phyloP scores from a whole-genome alignment of 2,797 vertebrate species.

The Rousettus madagascariensis region DNA sequence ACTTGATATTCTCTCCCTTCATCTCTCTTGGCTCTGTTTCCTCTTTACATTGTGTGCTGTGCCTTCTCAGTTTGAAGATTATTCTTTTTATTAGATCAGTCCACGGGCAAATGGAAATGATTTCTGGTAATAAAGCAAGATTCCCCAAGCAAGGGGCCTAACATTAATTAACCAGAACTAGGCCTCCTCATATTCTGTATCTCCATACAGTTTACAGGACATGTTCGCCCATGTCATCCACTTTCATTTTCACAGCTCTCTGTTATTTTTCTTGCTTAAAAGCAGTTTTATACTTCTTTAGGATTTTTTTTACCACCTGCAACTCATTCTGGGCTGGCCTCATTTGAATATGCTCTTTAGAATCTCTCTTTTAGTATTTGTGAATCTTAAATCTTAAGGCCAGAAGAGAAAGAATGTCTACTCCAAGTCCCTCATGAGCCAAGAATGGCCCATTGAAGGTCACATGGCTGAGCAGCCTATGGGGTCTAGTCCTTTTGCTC shows the following conservation, averaged over 20 bases:
- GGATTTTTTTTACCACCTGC: not conserved
- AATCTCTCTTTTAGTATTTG: not conserved
- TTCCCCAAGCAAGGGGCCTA: not conserved
- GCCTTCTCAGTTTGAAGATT: constrained; percentile 18
- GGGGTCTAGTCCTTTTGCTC: not conserved
- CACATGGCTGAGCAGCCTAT: not conserved
- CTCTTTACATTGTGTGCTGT: not conserved
- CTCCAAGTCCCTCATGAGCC: not conserved
- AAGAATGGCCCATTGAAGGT: not conserved
- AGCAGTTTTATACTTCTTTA: not conserved
- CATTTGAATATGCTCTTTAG: not conserved
- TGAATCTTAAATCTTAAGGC: not conserved
- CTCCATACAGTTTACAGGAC: not conserved
- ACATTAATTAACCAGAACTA: not conserved
- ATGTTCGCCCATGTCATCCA: not conserved
- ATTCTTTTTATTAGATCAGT: constrained; percentile 20
- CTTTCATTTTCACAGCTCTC: not conserved
- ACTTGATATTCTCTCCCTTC: not conserved
- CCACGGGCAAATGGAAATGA: constrained; percentile 7
- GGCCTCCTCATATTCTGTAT: not conserved
- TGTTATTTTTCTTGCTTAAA: not conserved
- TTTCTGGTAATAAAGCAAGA: constrained; percentile 14
- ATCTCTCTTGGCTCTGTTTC: not conserved
- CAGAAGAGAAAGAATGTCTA: not conserved
- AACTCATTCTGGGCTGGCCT: not conserved